Conservation (phyloP, 2,113 vertebrate genomes). For the Pomatorhinus ruficollis region DNA sequence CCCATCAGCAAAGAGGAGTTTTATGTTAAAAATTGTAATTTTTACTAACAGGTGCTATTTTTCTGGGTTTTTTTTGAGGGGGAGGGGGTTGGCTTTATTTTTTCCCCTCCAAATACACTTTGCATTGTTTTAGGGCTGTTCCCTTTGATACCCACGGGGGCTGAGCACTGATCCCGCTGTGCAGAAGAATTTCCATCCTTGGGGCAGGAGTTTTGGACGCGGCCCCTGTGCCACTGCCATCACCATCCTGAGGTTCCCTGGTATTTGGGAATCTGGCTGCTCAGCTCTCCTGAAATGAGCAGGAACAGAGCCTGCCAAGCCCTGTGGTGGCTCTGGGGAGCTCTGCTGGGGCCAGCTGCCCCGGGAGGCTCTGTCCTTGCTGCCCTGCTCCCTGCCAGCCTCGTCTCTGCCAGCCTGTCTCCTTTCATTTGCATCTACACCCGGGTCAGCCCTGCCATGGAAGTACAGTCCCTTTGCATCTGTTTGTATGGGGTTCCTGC, state of each 20-base stretch:
- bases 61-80: not conserved
- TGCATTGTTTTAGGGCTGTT: accelerated
- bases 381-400: not conserved
- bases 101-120: accelerated
- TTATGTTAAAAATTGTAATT: not conserved
- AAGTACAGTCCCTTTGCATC: not conserved
- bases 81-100: not conserved
- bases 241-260: not conserved
- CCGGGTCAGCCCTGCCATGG: not conserved
- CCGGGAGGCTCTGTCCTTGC: not conserved
- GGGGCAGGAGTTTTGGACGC: not conserved
- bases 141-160: accelerated
- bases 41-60: not conserved
- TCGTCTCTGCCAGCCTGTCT: not conserved
- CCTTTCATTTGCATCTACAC: not conserved
- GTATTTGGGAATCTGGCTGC: not conserved
- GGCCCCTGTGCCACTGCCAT: too few species aligned
- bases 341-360: not conserved
- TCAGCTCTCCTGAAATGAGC: not conserved
- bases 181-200: not conserved
- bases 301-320: not conserved
- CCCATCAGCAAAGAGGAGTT: not conserved
- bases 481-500: not conserved
- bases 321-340: not conserved
- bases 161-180: not conserved